phyloP scores from a whole-genome alignment of 1,140 invertebrate species.

The Bradynema listronoti region DNA sequence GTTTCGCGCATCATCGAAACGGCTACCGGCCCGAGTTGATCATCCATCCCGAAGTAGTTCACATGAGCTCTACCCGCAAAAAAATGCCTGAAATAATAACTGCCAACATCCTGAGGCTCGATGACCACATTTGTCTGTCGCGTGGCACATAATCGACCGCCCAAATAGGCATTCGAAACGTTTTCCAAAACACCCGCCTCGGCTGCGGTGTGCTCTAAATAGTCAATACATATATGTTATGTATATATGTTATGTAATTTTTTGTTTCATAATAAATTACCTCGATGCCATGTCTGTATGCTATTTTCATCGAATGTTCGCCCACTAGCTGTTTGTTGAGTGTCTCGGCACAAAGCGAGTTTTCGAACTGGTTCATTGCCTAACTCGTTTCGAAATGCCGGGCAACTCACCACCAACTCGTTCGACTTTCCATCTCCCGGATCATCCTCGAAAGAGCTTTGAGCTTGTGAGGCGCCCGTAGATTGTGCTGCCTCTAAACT shows the following conservation, averaged over 20 bases:
- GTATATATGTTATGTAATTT: too few species aligned
- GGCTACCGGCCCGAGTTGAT: conserved; percentile 83
- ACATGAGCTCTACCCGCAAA: conserved; percentile 51
- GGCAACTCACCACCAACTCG: conserved; percentile 50
- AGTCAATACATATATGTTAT: too few species aligned
- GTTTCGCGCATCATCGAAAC: conserved; percentile 80
- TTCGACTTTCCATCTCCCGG: conserved; percentile 54
- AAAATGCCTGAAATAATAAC: conserved; percentile 43
- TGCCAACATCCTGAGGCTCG: conserved; percentile 54
- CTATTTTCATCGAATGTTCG: too few species aligned
- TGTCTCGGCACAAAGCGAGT: conserved; percentile 44
- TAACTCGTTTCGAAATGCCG: conserved; percentile 55
- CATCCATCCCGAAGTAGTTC: conserved; percentile 85
- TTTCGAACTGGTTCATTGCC: conserved; percentile 49
- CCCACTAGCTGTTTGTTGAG: too few species aligned
- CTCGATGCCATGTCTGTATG: too few species aligned
- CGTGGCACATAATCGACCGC: conserved; percentile 52
- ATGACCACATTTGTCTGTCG: conserved; percentile 54
- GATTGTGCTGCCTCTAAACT: conserved; percentile 40
- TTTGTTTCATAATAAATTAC: too few species aligned
- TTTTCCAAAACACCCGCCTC: conserved; percentile 54
- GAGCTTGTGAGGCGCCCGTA: conserved; percentile 46
- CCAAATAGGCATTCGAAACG: conserved; percentile 57
- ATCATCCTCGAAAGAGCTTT: conserved; percentile 50
- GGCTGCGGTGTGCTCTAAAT: too few species aligned